These are phyloP conservation scores for Brachionus calyciflorus DNA, from an alignment of 1,140 invertebrate species.

Conservation along the genomic window DNA sequence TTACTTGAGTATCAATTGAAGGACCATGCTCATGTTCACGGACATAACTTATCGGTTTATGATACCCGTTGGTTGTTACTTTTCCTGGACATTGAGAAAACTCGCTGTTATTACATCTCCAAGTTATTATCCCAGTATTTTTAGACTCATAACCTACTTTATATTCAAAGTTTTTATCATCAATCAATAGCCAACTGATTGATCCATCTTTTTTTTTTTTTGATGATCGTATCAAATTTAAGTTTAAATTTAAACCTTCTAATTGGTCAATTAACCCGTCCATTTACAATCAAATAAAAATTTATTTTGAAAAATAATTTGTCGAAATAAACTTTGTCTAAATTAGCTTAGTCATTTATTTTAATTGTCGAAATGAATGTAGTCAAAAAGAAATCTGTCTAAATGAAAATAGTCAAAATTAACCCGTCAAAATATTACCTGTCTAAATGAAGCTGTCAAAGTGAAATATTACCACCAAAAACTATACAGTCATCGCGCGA, in stretches of 20 bases:
- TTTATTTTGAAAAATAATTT: too few species aligned
- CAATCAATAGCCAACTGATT: neutral
- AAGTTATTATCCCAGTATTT: neutral
- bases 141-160: neutral
- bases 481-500: too few species aligned
- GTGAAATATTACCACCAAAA: too few species aligned
- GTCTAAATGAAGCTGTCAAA: too few species aligned
- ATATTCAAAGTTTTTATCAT: neutral
- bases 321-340: neutral
- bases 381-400: neutral
- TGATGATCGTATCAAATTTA: neutral
- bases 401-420: neutral
- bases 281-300: neutral
- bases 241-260: neutral
- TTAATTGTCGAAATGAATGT: neutral
- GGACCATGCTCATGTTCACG: neutral
- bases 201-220: conserved; percentile 2
- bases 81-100: neutral
- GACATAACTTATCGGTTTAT: neutral
- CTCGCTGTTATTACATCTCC: neutral
- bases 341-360: too few species aligned
- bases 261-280: neutral
- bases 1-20: conserved; percentile 7
- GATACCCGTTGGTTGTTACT: neutral
- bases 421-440: neutral